Evolutionary conservation across 2,888 invertebrate genomes (phyloP), one percentile per base, ranked within the genome.

Genomic region (Heliconius hortense): DNA sequence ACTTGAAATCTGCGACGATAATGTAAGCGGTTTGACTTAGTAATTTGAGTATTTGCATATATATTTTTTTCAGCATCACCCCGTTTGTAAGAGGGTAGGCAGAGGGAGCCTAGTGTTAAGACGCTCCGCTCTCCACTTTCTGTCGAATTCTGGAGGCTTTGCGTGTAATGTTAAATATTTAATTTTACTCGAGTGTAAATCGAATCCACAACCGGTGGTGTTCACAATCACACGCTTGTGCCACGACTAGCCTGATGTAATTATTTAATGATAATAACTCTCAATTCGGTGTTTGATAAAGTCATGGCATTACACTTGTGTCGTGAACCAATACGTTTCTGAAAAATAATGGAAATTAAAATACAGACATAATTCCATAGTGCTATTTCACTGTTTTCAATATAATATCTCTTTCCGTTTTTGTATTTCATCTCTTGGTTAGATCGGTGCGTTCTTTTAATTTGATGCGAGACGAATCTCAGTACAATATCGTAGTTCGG

Each of bases 381-480:
- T 35, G 13, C 35, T 5, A 26, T 60, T 15, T 60, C 28, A 7
- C 2, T 64, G 11, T 11, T 31, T 48, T 1, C 1, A 28, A 48
- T 26, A 21, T 64, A 8, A 21, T 53, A 2, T 53, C 31, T n/a
- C 1, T 56, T 56, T 56, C 10, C 3, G 21, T n/a, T 56, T n/a
- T 56, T 53, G 7, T n/a, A 1, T 53, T 68, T 18, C 7, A n/a
- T 31, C 53, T 28, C 11, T 53, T 68, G 11, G n/a, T 56, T 13
- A 48, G 35, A 71, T 67, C 53, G 35, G 62, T 28, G 26, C 60
- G 62, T 56, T 76, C 74, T 62, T 43, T 72, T 74, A 66, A 77
- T 31, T 76, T 64, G 39, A 76, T 35, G 71, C 73, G 77, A 73
- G 68, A 77, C 75, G 60, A 77, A 77, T 77, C 63, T n/a, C 35